Percentiles rank a stretch among this genome's conserved stretches.
Evolutionary conservation across 2,113 vertebrate genomes (phyloP).

Genomic region (Meriones unguiculatus): DNA sequence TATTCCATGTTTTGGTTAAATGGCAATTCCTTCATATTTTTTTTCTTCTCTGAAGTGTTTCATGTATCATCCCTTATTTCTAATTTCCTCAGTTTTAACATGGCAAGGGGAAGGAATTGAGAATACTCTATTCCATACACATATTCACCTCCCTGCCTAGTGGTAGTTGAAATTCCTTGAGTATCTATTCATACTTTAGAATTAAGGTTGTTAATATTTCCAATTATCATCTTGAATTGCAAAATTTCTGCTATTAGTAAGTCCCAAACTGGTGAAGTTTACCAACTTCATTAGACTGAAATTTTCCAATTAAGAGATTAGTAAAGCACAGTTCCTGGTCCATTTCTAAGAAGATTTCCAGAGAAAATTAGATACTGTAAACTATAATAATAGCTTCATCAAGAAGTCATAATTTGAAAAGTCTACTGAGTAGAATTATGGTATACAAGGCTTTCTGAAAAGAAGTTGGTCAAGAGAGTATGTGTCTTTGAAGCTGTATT

Average conservation of each 20-base stretch:
- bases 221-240: background rate
- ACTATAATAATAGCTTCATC: background rate
- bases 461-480: background rate
- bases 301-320: background rate
- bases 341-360: background rate
- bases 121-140: background rate
- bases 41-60: background rate
- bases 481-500: background rate
- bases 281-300: background rate
- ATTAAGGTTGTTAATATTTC: background rate
- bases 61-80: background rate
- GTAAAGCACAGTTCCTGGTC: background rate
- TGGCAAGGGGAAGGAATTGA: background rate
- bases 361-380: background rate
- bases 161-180: background rate
- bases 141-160: background rate
- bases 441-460: background rate
- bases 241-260: background rate
- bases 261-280: background rate
- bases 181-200: background rate
- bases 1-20: background rate
- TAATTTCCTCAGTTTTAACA: background rate
- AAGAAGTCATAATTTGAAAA: background rate
- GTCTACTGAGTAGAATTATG: background rate
- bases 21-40: background rate